Conservation (phyloP, 2,888 invertebrate species). For the Mechanitis mazaeus region DNA sequence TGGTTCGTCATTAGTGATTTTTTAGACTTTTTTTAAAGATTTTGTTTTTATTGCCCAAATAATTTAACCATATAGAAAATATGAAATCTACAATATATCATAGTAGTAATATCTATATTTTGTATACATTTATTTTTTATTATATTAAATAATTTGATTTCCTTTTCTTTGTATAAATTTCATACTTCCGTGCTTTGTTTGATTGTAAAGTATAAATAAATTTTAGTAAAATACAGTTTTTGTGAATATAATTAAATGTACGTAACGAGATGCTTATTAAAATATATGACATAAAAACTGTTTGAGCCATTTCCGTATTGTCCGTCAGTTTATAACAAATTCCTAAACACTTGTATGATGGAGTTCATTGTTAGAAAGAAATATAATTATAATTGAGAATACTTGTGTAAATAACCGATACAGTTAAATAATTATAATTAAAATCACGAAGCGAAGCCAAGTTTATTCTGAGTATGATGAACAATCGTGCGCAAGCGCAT, state of each 20-base stretch:
- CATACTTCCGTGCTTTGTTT: constrained; percentile 3
- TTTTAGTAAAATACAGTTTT: background rate
- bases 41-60: too few relatives aligned
- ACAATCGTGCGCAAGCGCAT: too few relatives aligned
- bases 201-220: background rate
- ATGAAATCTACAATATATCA: too few relatives aligned
- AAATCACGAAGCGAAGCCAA: constrained; percentile 43
- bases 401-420: constrained; percentile 19
- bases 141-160: background rate
- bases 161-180: background rate
- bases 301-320: constrained; percentile 22
- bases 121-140: background rate
- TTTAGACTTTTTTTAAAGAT: too few relatives aligned
- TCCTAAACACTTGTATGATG: constrained; percentile 13
- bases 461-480: constrained; percentile 29
- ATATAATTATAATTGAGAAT: constrained; percentile 11
- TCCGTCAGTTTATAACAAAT: constrained; percentile 13
- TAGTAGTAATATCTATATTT: too few relatives aligned
- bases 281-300: constrained; percentile 16
- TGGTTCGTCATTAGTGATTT: too few relatives aligned
- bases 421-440: constrained; percentile 46
- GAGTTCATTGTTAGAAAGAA: constrained; percentile 16
- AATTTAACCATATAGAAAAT: too few relatives aligned
- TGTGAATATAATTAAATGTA: constrained; percentile 15
- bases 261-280: constrained; percentile 14